Conservation (phyloP, 2,797 vertebrate genomes). For the Gorsachius magnificus region DNA sequence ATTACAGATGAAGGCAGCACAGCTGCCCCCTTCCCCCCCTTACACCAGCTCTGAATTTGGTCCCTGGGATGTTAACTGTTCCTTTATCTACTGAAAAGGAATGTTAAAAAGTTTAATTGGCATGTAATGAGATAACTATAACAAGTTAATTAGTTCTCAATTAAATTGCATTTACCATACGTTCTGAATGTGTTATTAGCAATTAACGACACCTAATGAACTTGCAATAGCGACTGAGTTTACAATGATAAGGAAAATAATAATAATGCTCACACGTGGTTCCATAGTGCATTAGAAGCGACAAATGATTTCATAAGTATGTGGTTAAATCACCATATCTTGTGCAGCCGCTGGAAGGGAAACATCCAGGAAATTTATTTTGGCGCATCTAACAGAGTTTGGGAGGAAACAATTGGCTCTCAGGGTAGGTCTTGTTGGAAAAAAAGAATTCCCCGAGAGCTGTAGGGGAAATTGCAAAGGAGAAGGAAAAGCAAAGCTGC, state of each 20-base stretch:
- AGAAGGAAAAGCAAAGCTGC: background rate
- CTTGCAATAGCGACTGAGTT: conserved; percentile 48
- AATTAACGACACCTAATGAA: conserved; percentile 76
- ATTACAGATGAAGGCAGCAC: background rate
- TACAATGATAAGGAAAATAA: conserved; percentile 31
- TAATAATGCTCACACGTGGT: background rate
- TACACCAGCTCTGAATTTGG: background rate
- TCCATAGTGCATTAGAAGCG: background rate
- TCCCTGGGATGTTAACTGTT: conserved; percentile 44
- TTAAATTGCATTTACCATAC: conserved; percentile 75
- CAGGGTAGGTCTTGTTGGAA: background rate
- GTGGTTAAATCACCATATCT: background rate
- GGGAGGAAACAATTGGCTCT: background rate
- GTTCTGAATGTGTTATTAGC: conserved; percentile 67
- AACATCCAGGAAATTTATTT: conserved; percentile 8
- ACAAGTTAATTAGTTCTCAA: conserved; percentile 79
- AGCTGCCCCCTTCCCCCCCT: background rate
- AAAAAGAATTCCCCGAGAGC: background rate
- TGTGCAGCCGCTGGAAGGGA: background rate
- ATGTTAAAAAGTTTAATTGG: conserved; percentile 77
- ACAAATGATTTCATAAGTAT: conserved; percentile 4
- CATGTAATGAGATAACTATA: conserved; percentile 77
- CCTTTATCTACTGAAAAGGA: conserved; percentile 73
- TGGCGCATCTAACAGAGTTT: background rate
- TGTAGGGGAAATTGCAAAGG: background rate